Evolutionary conservation across 2,113 vertebrate species (phyloP), one percentile per base, ranked within the genome.

Genomic region (Fregetta grallaria): DNA sequence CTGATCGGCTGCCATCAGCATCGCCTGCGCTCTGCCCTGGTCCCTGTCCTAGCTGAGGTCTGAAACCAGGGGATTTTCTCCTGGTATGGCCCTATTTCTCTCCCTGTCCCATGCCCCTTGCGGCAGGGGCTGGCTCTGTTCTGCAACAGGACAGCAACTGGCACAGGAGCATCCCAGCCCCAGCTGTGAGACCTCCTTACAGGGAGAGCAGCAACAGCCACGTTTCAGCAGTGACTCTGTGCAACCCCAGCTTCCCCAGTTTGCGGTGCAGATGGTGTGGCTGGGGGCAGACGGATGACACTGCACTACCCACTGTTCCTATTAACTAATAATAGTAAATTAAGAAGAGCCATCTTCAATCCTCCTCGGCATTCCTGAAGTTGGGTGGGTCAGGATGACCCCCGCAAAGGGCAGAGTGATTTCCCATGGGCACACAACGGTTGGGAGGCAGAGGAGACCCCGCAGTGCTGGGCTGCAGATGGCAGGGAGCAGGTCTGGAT

Each of bases 401-500:
- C 11, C 32, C 6, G 0, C 0, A 1, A 38, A 79, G 53, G 19
- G 16, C 45, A 85, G 30, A 85, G 56, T 0, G 6, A 47, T 50
- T 76, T 32, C 52, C 70, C 32, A 13, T 16, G 70, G 42, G 61
- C 45, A 62, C 15, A 30, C 40, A 34, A 2, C 1, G 1, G 38
- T 3, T 53, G 66, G 34, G 61, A 56, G 26, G 44, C 56, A 75
- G 62, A 77, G 50, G 16, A 81, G 4, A 78, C 9, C 16, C 7
- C 1, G 0, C 0, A 0, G 58, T 0, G 0, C 27, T 17, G 40
- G 32, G 62, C 36, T 86, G 47, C 1, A 1, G 56, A 11, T 63
- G 34, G 44, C 34, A 62, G 52, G 44, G 56, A 90, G 55, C 18
- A 45, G 85, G 47, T 76, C 65, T 6, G 13, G 26, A 45, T 75